A percentile compares a stretch with the other conserved stretches of the same genome.
phyloP scores from a whole-genome alignment of 2,113 vertebrate species.

The Monopterus albus region DNA sequence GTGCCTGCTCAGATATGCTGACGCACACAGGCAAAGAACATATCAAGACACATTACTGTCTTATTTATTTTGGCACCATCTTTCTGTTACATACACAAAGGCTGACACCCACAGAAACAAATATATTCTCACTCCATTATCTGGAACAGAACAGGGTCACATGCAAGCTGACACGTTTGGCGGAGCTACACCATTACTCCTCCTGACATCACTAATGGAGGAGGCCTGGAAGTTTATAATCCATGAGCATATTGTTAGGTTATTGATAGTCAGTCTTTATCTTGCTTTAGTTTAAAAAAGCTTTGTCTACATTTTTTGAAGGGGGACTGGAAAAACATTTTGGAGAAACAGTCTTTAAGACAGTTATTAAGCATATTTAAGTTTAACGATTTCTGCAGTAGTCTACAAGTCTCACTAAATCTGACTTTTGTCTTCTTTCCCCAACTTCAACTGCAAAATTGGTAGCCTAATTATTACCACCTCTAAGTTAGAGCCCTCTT shows the following conservation, averaged over 20 bases:
- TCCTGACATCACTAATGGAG: slow-evolving; percentile 35
- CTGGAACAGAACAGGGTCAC: slow-evolving; percentile 63
- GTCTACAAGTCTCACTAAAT: not conserved
- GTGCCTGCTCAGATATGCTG: slow-evolving; percentile 34
- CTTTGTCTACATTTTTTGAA: no score
- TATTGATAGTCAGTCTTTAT: not conserved
- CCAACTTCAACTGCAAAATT: slow-evolving; percentile 11
- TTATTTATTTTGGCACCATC: not conserved
- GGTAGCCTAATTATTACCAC: not conserved
- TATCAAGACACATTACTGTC: not conserved
- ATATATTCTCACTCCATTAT: slow-evolving; percentile 44
- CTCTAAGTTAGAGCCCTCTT: slow-evolving; percentile 50
- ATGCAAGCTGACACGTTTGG: slow-evolving; percentile 35
- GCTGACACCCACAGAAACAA: slow-evolving; percentile 3
- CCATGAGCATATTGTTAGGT: no score
- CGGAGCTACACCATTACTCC: slow-evolving; percentile 17
- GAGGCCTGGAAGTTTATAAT: slow-evolving; percentile 5
- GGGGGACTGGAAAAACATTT: no score
- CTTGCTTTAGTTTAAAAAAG: not conserved
- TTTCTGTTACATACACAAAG: slow-evolving; percentile 2
- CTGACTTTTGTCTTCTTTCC: not conserved
- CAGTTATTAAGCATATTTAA: not conserved
- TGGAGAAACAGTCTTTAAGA: not conserved
- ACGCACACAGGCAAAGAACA: slow-evolving; percentile 17
- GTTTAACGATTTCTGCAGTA: not conserved